Evolutionary conservation across 2,113 vertebrate species (phyloP), one percentile per base, ranked within the genome.

Genomic region (Anolis carolinensis): DNA sequence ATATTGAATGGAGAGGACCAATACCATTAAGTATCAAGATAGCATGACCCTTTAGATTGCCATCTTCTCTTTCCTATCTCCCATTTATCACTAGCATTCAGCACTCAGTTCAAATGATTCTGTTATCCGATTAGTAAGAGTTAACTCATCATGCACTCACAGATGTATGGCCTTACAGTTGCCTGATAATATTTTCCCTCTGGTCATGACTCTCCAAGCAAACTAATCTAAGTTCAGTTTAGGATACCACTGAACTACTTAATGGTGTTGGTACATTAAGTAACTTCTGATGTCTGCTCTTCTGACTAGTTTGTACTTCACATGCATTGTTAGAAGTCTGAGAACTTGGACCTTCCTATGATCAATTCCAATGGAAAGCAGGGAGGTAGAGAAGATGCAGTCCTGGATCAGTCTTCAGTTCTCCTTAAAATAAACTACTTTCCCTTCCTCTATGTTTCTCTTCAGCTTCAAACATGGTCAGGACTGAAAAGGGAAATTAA

Each of bases 391-490:
- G 27, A 85, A 0, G 16, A 79, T 79, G 73, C 0, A 1, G 65
- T 88, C 52, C 88, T 87, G 85, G 13, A 0, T 65, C 88, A 91
- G 90, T 90, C 84, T 91, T 0, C 0, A 48, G 65, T 21, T 87
- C 70, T 86, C 67, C 77, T 67, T 9, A 67, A 79, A 90, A 25
- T 32, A 74, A 89, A 88, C 48, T 21, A 59, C 7, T 55, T 67
- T 88, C 81, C 86, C 93, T 93, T 91, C 85, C 90, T 81, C 78
- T 90, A 76, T 65, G 0, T 1, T 44, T 88, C 88, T 72, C 86
- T 90, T 65, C 18, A 20, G 0, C 34, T 85, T 82, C 27, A 44
- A 30, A 18, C 0, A 0, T 76, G 34, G 25, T 25, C 36, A 79
- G 50, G 2, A n/a, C 16, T 65, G 62, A 21, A 77, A 52, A 84